Conservation (phyloP, 2,888 invertebrate species). For the Trachelus iudaicus region DNA sequence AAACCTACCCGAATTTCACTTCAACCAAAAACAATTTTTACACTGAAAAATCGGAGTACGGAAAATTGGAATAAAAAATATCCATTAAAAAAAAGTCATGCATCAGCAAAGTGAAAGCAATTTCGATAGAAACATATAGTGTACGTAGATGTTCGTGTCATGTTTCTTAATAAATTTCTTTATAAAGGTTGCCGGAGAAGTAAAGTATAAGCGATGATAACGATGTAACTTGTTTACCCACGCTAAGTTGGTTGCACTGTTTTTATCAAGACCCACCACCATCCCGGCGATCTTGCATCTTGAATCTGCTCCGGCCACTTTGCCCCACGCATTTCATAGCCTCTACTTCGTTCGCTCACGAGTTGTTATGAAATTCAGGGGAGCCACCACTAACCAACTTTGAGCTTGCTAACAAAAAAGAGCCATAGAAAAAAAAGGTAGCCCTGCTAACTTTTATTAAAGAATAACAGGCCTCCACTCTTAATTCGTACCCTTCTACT, state of each 20-base stretch:
- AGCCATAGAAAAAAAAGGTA: not conserved
- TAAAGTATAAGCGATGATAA: conserved; percentile 18
- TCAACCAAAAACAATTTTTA: not conserved
- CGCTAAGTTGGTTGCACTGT: conserved; percentile 16
- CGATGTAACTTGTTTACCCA: conserved; percentile 15
- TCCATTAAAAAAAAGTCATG: not conserved
- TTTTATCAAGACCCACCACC: not conserved
- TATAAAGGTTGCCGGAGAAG: conserved; percentile 4
- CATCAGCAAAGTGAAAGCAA: not conserved
- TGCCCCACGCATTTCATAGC: not conserved
- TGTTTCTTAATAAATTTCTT: conserved; percentile 14
- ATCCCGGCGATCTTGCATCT: not conserved
- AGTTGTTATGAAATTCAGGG: conserved; percentile 40
- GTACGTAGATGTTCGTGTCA: not conserved
- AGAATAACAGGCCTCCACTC: not conserved
- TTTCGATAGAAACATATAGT: not conserved
- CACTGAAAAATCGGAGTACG: not conserved
- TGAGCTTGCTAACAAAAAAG: not conserved
- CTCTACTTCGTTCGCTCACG: conserved; percentile 28
- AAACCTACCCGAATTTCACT: not conserved
- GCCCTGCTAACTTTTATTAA: not conserved
- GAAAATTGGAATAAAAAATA: not conserved
- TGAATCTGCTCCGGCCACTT: not conserved
- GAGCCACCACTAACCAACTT: conserved; percentile 35
- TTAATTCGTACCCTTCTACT: not conserved